Conservation (phyloP, 2,888 invertebrate genomes). For the Ametastegia equiseti region DNA sequence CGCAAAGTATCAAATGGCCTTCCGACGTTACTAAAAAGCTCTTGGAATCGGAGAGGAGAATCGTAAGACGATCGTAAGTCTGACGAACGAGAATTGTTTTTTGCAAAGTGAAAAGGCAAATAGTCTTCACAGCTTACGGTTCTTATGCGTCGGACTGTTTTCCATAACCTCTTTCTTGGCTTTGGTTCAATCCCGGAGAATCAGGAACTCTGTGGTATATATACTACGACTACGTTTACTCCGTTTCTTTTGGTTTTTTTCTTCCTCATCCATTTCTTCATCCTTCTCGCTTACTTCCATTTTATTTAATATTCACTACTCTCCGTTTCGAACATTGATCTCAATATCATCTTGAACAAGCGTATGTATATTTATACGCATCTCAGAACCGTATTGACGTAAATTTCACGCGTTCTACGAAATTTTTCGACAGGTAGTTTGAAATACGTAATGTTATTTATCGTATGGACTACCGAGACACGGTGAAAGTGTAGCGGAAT, state of each 20-base stretch:
- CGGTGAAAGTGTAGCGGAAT: not conserved
- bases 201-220: constrained; percentile 10
- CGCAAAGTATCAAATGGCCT: constrained; percentile 7
- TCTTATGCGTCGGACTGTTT: constrained; percentile 40
- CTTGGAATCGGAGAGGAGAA: not conserved
- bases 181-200: constrained; percentile 38
- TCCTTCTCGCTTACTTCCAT: constrained; percentile 30
- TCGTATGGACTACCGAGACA: not conserved
- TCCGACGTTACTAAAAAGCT: constrained; percentile 28
- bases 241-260: constrained; percentile 17
- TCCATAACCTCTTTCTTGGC: constrained; percentile 42
- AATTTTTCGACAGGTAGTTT: too few species aligned
- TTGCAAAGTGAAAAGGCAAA: constrained; percentile 40
- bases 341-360: not conserved
- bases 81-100: constrained; percentile 45
- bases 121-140: constrained; percentile 39
- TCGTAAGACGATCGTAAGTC: constrained; percentile 41
- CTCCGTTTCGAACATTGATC: not conserved
- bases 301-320: constrained; percentile 19
- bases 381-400: too few species aligned
- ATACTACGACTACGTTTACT: not conserved
- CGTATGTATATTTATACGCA: not conserved
- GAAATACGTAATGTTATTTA: too few species aligned
- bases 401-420: too few species aligned
- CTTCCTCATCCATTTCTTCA: not conserved